Base-by-base conservation (phyloP, 2,888 invertebrate species). In the Harpalus rubripes region DNA sequence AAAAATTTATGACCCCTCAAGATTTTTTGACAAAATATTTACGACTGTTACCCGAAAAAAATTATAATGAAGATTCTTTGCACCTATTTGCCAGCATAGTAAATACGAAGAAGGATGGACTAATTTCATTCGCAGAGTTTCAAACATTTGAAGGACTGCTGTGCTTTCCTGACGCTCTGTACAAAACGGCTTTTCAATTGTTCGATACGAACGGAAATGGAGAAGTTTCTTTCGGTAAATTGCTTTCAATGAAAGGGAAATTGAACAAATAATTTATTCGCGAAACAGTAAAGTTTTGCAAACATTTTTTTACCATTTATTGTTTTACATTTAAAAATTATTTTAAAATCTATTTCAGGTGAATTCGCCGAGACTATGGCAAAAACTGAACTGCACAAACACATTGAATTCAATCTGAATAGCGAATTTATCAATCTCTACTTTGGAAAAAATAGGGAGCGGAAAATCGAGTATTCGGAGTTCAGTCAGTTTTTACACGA, bases 401-500 rank as follows among this genome's bases (percentile, higher is more conserved):
- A 96, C 90, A 95, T 99, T 89, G 98, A 98, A 4, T 99, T 99
- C 91, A 96, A 98, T 91, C 96, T 99, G 94, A 96, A 98, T 88
- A 96, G 97, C 88, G 96, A 97, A 63, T 99, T 99, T 92, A 95
- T 99, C 63, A 95, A 97, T 88, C 94, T 98, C 41, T 99, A 99
- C 92, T 99, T 99, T 92, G 99, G 99, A 85, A 96, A 96, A 91
- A 96, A 98, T 88, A 98, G 97, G 91, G 95, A 96, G 89, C 94
- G 99, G 78, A 92, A 96, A 88, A 97, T 99, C 86, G 96, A 95
- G 56, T 99, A 99, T 92, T 94, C 95, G 26, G 99, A 99, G 91
- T 99, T 99, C 94, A 98, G 98, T 89, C 99, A 99, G 93, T 96
- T 99, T 91, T 94, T 99, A 79, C 99, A 99, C 94, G 99, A 99